Percentiles rank a stretch among this genome's conserved stretches.
Evolutionary conservation across 2,797 vertebrate genomes (phyloP).

Genomic region (Limnodromus scolopaceus): DNA sequence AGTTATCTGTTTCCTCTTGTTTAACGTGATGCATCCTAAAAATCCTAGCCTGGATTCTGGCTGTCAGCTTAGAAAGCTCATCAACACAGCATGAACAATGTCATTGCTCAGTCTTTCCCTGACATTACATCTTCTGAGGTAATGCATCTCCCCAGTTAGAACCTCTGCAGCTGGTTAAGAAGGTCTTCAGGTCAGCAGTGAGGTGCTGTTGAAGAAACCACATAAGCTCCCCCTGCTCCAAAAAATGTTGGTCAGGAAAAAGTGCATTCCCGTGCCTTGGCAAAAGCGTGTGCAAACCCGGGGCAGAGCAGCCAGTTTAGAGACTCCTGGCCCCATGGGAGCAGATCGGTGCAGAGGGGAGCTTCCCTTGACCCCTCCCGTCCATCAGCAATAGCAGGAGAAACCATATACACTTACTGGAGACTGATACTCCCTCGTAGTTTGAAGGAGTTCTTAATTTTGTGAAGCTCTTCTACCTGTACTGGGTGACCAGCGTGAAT

Average conservation of each 20-base stretch:
- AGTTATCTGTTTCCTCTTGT: neutral
- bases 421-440: constrained; percentile 85
- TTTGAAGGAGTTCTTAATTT: constrained; percentile 80
- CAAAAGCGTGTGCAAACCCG: neutral
- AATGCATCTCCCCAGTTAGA: neutral
- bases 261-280: neutral
- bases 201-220: neutral
- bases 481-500: constrained; percentile 79
- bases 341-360: neutral
- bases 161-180: neutral
- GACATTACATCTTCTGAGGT: neutral
- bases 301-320: neutral
- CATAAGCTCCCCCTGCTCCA: too few relatives aligned
- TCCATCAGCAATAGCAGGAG: neutral
- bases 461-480: constrained; percentile 76
- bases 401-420: constrained; percentile 78
- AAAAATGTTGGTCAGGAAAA: neutral
- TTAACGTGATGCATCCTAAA: neutral
- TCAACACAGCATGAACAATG: neutral
- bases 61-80: neutral
- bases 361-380: neutral
- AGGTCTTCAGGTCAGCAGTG: neutral
- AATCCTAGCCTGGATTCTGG: neutral
- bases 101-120: fast-evolving
- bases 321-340: neutral